Percentiles rank a stretch among this genome's conserved stretches.
Evolutionary conservation across 2,797 vertebrate species (phyloP).

Genomic region (Sebastes minor): DNA sequence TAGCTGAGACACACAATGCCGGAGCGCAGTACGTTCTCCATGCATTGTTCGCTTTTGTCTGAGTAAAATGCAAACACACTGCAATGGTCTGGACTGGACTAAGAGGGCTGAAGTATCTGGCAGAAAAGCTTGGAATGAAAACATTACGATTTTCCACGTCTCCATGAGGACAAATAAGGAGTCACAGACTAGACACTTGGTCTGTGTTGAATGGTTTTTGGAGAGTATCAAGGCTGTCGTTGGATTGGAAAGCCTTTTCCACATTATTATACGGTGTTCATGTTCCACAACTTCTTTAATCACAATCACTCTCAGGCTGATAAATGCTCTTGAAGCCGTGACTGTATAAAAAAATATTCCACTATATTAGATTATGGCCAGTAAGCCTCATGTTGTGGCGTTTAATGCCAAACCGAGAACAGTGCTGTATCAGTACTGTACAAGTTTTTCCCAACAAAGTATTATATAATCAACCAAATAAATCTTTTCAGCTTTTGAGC

Average conservation of each 20-base stretch:
- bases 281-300: slow-evolving; percentile 71
- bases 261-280: slow-evolving; percentile 69
- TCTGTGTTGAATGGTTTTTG: slow-evolving; percentile 77
- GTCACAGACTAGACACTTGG: slow-evolving; percentile 77
- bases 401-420: slow-evolving; percentile 36
- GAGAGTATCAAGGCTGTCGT: slow-evolving; percentile 61
- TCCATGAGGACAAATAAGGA: slow-evolving; percentile 82
- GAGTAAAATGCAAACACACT: slow-evolving; percentile 71
- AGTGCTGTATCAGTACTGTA: slow-evolving; percentile 12
- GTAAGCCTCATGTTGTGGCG: slow-evolving; percentile 33
- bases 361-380: slow-evolving; percentile 51
- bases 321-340: slow-evolving; percentile 66
- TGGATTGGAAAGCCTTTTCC: slow-evolving; percentile 78
- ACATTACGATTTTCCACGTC: slow-evolving; percentile 83
- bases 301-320: slow-evolving; percentile 51
- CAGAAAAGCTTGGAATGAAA: slow-evolving; percentile 81
- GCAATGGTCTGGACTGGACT: slow-evolving; percentile 63
- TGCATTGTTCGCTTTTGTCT: slow-evolving; percentile 59
- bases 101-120: slow-evolving; percentile 73
- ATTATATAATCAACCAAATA: slow-evolving; percentile 15
- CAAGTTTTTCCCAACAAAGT: slow-evolving; percentile 21
- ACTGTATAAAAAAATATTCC: slow-evolving; percentile 50
- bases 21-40: slow-evolving; percentile 40
- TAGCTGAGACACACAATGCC: slow-evolving; percentile 17
- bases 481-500: slow-evolving; percentile 22